Conservation (phyloP, 1,140 invertebrate genomes). For the Drosophila grimshawi region DNA sequence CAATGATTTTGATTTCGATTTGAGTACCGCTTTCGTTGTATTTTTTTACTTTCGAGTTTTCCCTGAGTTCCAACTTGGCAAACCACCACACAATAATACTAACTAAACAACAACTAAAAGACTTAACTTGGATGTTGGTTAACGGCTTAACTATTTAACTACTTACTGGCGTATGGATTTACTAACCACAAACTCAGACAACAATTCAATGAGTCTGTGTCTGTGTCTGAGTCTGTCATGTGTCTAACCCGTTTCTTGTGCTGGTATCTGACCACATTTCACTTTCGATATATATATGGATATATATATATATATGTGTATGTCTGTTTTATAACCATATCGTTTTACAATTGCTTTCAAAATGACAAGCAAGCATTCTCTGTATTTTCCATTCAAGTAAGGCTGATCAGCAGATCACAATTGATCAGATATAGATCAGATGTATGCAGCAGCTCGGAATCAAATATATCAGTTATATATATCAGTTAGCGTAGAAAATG, state of each 20-base stretch:
- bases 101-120: neutral
- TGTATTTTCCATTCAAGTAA: too few relatives aligned
- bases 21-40: neutral
- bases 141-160: neutral
- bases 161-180: neutral
- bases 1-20: conserved; percentile 10
- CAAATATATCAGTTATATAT: too few relatives aligned
- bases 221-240: neutral
- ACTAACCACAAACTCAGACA: conserved; percentile 9
- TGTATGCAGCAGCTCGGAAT: too few relatives aligned
- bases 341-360: too few relatives aligned
- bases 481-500: too few relatives aligned
- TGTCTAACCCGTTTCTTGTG: neutral
- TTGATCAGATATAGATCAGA: too few relatives aligned
- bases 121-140: conserved; percentile 1
- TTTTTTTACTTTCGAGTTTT: neutral
- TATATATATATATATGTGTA: too few relatives aligned
- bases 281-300: too few relatives aligned
- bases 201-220: too few relatives aligned
- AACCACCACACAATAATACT: conserved; percentile 2
- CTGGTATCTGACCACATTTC: neutral
- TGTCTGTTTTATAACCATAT: too few relatives aligned
- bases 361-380: too few relatives aligned
- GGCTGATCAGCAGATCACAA: too few relatives aligned
- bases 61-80: conserved; percentile 7